These are phyloP conservation scores for Acrobasis consociella DNA, from an alignment of 2,888 invertebrate genomes.

Conservation along the genomic window DNA sequence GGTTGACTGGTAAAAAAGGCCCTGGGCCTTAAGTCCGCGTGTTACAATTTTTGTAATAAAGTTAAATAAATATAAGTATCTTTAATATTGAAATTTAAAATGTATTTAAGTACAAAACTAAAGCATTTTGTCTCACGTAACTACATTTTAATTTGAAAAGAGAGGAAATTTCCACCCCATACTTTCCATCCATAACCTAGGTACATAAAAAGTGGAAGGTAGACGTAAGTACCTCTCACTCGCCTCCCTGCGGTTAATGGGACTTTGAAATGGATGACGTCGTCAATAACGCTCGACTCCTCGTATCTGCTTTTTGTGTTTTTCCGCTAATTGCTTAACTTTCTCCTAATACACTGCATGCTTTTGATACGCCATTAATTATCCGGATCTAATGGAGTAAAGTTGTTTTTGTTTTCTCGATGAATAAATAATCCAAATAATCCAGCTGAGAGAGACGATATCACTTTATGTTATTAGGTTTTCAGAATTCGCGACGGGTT, in stretches of 20 bases:
- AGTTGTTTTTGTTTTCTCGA: slow-evolving; percentile 42
- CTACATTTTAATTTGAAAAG: neutral
- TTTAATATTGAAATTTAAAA: no score
- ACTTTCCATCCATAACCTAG: neutral
- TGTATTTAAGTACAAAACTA: neutral
- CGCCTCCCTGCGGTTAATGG: slow-evolving; percentile 54
- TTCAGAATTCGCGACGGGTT: slow-evolving; percentile 38
- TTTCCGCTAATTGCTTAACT: slow-evolving; percentile 65
- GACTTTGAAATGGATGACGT: slow-evolving; percentile 59
- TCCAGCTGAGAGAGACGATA: slow-evolving; percentile 32
- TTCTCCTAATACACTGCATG: slow-evolving; percentile 60
- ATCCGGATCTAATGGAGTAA: slow-evolving; percentile 39
- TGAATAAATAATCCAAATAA: slow-evolving; percentile 40
- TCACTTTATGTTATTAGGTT: slow-evolving; percentile 35
- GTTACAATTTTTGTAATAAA: no score
- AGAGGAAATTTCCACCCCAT: neutral
- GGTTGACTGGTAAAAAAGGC: no score
- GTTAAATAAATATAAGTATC: no score
- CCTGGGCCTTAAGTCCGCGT: no score
- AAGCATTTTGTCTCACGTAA: neutral
- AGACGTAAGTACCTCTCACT: slow-evolving; percentile 18
- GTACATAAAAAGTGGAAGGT: slow-evolving; percentile 14
- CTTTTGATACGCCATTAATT: slow-evolving; percentile 60
- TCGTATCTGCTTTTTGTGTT: slow-evolving; percentile 64
- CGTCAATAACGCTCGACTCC: slow-evolving; percentile 55